Percentiles rank a stretch among this genome's conserved stretches.
phyloP scores from a whole-genome alignment of 2,113 vertebrate species.

The Hystrix cristata region DNA sequence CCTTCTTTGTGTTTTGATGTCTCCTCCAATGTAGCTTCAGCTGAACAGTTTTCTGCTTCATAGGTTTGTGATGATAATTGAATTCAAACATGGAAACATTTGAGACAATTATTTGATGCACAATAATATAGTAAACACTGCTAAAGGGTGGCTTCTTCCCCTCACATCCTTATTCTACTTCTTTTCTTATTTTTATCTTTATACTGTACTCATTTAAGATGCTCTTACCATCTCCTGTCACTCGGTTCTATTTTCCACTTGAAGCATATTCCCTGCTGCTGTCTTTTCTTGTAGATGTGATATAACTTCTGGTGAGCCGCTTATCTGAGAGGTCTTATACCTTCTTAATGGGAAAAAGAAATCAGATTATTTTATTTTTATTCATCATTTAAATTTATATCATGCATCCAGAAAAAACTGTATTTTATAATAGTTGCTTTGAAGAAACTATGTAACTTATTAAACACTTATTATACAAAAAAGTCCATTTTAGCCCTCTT shows the following conservation, averaged over 20 bases:
- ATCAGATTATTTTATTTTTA: neutral
- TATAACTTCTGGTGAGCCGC: neutral
- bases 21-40: neutral
- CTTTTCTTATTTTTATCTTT: neutral
- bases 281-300: neutral
- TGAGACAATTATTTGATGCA: neutral
- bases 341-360: neutral
- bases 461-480: too few relatives aligned
- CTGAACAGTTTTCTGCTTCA: neutral
- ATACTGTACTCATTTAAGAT: neutral
- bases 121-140: neutral
- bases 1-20: neutral
- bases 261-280: neutral
- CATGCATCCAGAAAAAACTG: neutral
- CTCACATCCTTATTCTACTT: neutral
- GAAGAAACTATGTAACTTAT: neutral
- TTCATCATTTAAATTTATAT: neutral
- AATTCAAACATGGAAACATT: neutral
- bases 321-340: neutral
- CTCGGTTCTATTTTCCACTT: neutral
- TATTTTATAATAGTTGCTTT: slow-evolving; percentile 27
- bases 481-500: neutral
- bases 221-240: neutral
- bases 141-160: neutral
- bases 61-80: neutral